Conservation (phyloP, 2,797 vertebrate species). For the Pelobates cultripes region DNA sequence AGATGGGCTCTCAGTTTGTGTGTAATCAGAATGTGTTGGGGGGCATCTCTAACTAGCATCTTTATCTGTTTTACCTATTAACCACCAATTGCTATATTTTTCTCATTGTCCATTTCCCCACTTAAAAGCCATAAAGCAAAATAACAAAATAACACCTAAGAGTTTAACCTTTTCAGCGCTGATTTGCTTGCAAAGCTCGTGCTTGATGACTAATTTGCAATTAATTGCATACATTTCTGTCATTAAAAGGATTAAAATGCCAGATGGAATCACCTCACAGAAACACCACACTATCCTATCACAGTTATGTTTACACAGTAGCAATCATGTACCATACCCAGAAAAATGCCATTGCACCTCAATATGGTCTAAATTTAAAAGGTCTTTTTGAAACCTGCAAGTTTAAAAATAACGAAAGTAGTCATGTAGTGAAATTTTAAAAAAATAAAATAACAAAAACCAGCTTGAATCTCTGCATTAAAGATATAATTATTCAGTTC, state of each 20-base stretch:
- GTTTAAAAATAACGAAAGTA: conserved; percentile 23
- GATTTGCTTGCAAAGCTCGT: too few species aligned
- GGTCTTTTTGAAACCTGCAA: background rate
- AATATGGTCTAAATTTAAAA: background rate
- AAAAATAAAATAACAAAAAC: background rate
- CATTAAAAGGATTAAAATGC: background rate
- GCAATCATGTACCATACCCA: too few species aligned
- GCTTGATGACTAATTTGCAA: too few species aligned
- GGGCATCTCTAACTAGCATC: conserved; percentile 53
- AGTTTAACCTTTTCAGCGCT: conserved; percentile 1
- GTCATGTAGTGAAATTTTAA: conserved; percentile 31
- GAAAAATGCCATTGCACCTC: too few species aligned
- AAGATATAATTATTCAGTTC: conserved; percentile 43
- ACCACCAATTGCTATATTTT: conserved; percentile 1
- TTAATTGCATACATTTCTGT: too few species aligned
- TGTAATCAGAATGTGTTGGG: conserved; percentile 57
- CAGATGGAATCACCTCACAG: too few species aligned
- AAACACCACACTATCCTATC: too few species aligned
- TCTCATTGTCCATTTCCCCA: background rate
- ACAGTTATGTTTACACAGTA: too few species aligned
- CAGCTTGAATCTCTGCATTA: conserved; percentile 7
- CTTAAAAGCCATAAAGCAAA: background rate
- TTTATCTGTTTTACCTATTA: conserved; percentile 49
- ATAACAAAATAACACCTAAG: background rate
- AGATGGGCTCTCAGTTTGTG: conserved; percentile 62